phyloP scores from a whole-genome alignment of 2,797 vertebrate species.

The Sternotherus odoratus region DNA sequence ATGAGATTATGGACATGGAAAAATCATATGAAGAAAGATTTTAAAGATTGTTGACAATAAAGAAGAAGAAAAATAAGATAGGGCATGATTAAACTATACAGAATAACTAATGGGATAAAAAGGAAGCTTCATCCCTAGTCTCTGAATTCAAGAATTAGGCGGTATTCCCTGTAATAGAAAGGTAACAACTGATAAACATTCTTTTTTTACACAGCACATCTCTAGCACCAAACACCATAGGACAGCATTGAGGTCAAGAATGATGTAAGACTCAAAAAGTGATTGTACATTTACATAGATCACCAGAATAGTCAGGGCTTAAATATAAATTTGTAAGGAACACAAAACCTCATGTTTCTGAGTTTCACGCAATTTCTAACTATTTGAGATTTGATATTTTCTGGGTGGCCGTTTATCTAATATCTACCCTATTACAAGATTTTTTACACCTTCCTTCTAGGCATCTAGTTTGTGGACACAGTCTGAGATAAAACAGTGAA shows the following conservation, averaged over 20 bases:
- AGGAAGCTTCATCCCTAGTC: rapidly evolving
- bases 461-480: neutral
- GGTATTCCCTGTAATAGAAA: rapidly evolving
- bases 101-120: neutral
- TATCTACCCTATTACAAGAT: neutral
- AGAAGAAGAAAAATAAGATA: neutral
- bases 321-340: neutral
- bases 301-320: neutral
- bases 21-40: neutral
- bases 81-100: neutral
- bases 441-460: neutral
- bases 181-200: neutral
- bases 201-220: neutral
- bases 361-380: neutral
- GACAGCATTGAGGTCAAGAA: neutral
- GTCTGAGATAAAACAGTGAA: neutral
- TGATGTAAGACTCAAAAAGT: neutral
- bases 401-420: neutral
- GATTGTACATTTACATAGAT: neutral
- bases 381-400: neutral
- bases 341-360: neutral
- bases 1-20: rapidly evolving
- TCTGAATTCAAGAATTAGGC: neutral
- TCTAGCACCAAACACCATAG: neutral
- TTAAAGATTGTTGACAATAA: neutral